Evolutionary conservation across 2,113 vertebrate genomes (phyloP).

Genomic region (Zonotrichia leucophrys): DNA sequence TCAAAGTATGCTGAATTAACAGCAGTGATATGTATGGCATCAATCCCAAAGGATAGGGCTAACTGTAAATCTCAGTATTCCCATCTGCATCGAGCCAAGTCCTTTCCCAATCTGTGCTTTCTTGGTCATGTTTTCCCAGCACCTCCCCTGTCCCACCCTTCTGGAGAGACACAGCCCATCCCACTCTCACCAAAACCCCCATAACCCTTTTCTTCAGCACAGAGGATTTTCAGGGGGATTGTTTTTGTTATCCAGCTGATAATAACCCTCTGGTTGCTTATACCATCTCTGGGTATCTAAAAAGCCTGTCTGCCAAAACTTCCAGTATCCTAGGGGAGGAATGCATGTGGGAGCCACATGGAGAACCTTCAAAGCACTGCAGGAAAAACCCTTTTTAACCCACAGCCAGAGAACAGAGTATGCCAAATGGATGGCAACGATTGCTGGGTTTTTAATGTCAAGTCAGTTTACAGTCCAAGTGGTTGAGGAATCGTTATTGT

Average conservation of each 20-base stretch:
- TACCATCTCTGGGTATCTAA: background rate
- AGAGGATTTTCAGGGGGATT: background rate
- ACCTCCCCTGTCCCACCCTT: background rate
- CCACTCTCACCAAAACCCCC: fast-evolving
- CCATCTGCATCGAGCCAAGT: background rate
- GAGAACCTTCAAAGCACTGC: background rate
- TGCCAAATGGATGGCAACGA: background rate
- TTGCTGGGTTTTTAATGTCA: background rate
- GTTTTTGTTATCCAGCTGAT: background rate
- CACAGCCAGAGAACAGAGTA: background rate
- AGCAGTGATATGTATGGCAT: background rate
- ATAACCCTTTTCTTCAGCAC: fast-evolving
- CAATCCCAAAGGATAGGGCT: background rate
- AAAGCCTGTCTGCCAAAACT: background rate
- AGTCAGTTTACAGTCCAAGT: background rate
- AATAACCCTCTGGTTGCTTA: background rate
- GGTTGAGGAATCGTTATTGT: background rate
- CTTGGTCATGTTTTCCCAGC: background rate
- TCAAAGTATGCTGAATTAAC: background rate
- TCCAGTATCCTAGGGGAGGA: background rate
- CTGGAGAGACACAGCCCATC: background rate
- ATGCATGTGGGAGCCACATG: background rate
- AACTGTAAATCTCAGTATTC: background rate
- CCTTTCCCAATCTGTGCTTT: background rate
- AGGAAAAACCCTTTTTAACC: background rate